Base-by-base conservation (phyloP, 2,888 invertebrate species). In the Drosophila meridionalis region DNA sequence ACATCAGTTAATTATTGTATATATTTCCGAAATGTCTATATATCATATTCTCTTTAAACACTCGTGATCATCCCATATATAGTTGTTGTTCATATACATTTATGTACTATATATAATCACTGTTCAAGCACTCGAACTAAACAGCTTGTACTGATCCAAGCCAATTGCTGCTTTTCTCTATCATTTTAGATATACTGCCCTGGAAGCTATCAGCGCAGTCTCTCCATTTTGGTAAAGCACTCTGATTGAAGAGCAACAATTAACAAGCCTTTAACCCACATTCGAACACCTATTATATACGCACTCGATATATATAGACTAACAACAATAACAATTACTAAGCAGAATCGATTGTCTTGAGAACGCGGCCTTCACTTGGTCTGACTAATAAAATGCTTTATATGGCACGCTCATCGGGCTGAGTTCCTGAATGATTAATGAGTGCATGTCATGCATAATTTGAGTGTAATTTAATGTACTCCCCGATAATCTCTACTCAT, bases 101-200 rank as follows among this genome's bases (percentile, higher is more conserved):
- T 43, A 40, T 56, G 36, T 43, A 43, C 58, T 34, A 26, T 45
- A 56, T 47, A 69, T 58, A 52, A 69, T 48, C 45, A 65, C 30
- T 66, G 68, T 57, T 65, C 42, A 66, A 60, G 43, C 40, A 50
- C 48, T 71, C 66, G 5, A 48, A 56, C 64, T 28, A 28, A 28
- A 69, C 32, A 71, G 73, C 70, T 73, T 80, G 50, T 65, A 83
- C 69, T 83, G 68, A 79, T 64, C 62, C 60, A 58, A 72, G 65
- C 69, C 42, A 70, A 42, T 75, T 45, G 77, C 62, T 62, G 72
- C 72, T 80, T 75, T 69, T 82, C 76, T 78, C 55, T 92, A 68
- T 91, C 82, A 77, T 91, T 91, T 76, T 90, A 91, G 92, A 82
- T 92, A 75, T 81, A 92, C 79, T 86, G 85, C 83, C 78, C 91